phyloP scores from a whole-genome alignment of 2,888 invertebrate species.

The Melikaiella ostensackeni region DNA sequence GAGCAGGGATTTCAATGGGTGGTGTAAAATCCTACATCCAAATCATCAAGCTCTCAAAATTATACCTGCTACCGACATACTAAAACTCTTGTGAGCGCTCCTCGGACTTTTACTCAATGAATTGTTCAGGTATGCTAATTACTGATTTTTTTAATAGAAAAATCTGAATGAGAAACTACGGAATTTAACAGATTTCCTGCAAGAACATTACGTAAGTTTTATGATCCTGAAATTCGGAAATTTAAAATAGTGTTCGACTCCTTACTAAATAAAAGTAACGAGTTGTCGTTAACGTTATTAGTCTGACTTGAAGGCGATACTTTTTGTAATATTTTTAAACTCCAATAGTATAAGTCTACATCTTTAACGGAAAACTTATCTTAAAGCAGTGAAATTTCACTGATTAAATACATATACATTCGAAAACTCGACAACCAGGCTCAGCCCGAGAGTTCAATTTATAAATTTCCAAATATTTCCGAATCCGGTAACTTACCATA shows the following conservation, averaged over 20 bases:
- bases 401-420: no score
- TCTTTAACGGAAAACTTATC: no score
- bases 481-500: no score
- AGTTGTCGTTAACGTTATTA: background rate
- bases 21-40: background rate
- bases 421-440: no score
- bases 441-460: no score
- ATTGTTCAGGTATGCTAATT: background rate
- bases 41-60: constrained; percentile 48
- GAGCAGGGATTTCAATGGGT: background rate
- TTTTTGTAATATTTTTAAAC: background rate
- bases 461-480: no score
- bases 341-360: no score
- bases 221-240: background rate
- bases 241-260: background rate
- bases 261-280: background rate
- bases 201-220: background rate
- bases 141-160: background rate
- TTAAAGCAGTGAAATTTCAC: no score
- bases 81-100: background rate
- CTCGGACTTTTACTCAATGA: background rate
- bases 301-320: background rate
- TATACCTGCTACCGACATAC: background rate
- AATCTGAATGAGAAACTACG: background rate
- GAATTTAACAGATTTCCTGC: background rate